Evolutionary conservation across 35 echinoderm and acorn worm species (phyloP).

Genomic region (Patiria miniata): DNA sequence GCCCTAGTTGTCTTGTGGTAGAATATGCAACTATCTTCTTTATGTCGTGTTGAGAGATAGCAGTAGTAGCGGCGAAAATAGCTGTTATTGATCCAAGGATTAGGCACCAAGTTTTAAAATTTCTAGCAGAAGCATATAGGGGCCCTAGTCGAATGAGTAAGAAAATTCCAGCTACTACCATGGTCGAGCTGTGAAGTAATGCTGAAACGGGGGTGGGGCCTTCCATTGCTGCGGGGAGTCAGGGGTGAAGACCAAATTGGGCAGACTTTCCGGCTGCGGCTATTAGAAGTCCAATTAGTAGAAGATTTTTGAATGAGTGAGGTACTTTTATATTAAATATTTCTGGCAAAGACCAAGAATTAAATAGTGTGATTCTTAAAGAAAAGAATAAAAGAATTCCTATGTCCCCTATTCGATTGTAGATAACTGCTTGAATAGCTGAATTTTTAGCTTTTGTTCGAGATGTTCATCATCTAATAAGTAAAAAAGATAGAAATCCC

Average conservation of each 20-base stretch:
- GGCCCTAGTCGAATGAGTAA: constrained; percentile 10
- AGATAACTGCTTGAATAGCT: constrained; percentile 65
- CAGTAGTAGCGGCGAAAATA: constrained; percentile 61
- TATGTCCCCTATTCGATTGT: constrained; percentile 79
- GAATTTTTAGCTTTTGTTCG: constrained; percentile 55
- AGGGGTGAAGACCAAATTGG: constrained; percentile 63
- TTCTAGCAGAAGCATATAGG: background rate
- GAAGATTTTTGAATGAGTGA: background rate
- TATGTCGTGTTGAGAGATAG: constrained; percentile 72
- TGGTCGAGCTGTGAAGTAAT: constrained; percentile 60
- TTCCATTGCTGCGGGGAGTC: constrained; percentile 77
- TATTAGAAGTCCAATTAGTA: constrained; percentile 37
- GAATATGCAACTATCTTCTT: constrained; percentile 93
- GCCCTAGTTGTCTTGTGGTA: constrained; percentile 77
- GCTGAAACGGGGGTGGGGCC: constrained; percentile 77
- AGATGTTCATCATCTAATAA: constrained; percentile 71
- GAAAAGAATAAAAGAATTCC: constrained; percentile 49
- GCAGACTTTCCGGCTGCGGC: constrained; percentile 72
- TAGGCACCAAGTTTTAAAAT: background rate
- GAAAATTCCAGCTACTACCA: constrained; percentile 78
- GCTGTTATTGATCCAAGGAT: constrained; percentile 58
- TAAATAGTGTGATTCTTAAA: background rate
- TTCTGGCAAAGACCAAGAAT: constrained; percentile 44
- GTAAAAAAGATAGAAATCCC: constrained; percentile 68
- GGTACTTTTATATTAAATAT: background rate